phyloP scores from a whole-genome alignment of 37 sponge, comb jelly and placozoan species.

The Haliclona indistincta region DNA sequence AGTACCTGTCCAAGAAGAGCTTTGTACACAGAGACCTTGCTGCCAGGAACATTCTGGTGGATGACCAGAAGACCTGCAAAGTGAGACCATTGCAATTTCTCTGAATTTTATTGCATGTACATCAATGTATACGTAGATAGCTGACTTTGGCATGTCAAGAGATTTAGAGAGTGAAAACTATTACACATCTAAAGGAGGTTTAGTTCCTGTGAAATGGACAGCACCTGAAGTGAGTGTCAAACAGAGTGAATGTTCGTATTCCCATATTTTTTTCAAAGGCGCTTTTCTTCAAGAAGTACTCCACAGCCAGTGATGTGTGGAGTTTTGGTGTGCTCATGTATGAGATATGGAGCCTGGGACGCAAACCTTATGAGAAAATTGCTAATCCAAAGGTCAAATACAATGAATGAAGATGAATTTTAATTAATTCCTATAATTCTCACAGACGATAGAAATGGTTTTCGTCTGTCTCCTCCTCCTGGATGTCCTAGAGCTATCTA shows the following conservation, averaged over 20 bases:
- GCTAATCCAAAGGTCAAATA: slow-evolving; percentile 5
- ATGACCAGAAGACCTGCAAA: not conserved
- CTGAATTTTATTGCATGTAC: not conserved
- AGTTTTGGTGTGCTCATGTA: slow-evolving; percentile 22
- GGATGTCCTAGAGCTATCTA: slow-evolving; percentile 5
- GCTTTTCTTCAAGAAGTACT: slow-evolving; percentile 4
- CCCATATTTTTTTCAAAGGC: slow-evolving; percentile 11
- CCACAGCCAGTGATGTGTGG: slow-evolving; percentile 39
- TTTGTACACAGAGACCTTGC: slow-evolving; percentile 17
- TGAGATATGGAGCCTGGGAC: slow-evolving; percentile 41
- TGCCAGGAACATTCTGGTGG: slow-evolving; percentile 13
- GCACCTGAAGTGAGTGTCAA: slow-evolving; percentile 67
- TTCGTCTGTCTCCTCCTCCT: slow-evolving; percentile 13
- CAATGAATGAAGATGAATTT: not conserved
- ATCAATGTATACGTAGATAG: slow-evolving; percentile 13
- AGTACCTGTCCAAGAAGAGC: slow-evolving; percentile 5
- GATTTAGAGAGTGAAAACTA: slow-evolving; percentile 18
- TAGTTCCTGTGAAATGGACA: slow-evolving; percentile 66
- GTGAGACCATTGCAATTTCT: too few relatives aligned
- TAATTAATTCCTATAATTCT: too few relatives aligned
- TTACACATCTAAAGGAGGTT: not conserved
- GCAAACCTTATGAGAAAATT: slow-evolving; percentile 15
- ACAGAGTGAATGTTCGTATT: too few relatives aligned
- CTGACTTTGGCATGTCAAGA: slow-evolving; percentile 47
- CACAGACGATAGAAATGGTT: not conserved